Conservation (phyloP, 2,888 invertebrate genomes). For the Petrolisthes cinctipes region DNA sequence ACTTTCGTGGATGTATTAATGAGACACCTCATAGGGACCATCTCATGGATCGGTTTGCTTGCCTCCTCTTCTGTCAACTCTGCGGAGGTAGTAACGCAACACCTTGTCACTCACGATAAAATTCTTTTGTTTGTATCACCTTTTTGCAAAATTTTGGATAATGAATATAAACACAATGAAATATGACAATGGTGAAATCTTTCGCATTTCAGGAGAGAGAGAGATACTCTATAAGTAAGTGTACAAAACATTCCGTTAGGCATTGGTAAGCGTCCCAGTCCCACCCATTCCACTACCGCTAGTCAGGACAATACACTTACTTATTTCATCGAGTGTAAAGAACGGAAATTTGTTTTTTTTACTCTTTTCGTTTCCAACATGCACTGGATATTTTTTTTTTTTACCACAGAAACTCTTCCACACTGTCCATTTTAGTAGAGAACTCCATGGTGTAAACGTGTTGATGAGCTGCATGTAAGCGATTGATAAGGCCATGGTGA, state of each 20-base stretch:
- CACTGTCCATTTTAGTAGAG: conserved; percentile 11
- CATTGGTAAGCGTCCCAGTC: too few species aligned
- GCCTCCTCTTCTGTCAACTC: too few species aligned
- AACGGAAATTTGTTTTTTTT: conserved; percentile 22
- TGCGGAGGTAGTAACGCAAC: not conserved
- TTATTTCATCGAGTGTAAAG: too few species aligned
- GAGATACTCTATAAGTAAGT: too few species aligned
- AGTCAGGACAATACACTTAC: too few species aligned
- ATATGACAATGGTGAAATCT: too few species aligned
- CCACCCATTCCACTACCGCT: too few species aligned
- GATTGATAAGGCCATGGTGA: not conserved
- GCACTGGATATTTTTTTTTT: conserved; percentile 23
- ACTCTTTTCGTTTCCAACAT: conserved; percentile 13
- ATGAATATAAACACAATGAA: too few species aligned
- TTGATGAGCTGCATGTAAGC: conserved; percentile 6
- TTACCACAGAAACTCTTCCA: conserved; percentile 17
- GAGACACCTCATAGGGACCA: conserved; percentile 39
- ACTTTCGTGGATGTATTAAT: conserved; percentile 36
- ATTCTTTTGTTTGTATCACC: not conserved
- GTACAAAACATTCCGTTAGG: too few species aligned
- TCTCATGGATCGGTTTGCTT: not conserved
- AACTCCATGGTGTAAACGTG: conserved; percentile 25
- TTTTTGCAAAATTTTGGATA: not conserved
- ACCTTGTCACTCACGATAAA: conserved; percentile 7
- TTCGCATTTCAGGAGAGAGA: too few species aligned